A percentile compares a stretch with the other conserved stretches of the same genome.
Conservation (phyloP, 2,797 vertebrate species). For the Silurus aristotelis region DNA sequence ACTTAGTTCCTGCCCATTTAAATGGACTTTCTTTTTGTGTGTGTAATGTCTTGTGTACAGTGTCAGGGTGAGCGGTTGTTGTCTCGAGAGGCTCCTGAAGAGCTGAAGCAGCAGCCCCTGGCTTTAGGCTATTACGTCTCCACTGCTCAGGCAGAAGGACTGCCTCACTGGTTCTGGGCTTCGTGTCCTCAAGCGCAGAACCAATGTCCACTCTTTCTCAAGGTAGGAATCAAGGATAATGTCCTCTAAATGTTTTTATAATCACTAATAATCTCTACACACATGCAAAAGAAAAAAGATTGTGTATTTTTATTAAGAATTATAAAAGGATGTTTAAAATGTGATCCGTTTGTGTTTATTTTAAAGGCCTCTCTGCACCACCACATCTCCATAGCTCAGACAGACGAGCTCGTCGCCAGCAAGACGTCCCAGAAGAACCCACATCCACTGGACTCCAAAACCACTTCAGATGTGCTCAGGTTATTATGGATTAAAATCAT, state of each 20-base stretch:
- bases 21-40: constrained; percentile 21
- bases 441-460: constrained; percentile 97
- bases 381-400: constrained; percentile 93
- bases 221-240: constrained; percentile 72
- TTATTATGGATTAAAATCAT: constrained; percentile 58
- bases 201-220: constrained; percentile 96
- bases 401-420: constrained; percentile 87
- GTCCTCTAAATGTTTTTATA: background rate
- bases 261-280: background rate
- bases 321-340: background rate
- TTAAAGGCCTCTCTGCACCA: constrained; percentile 94
- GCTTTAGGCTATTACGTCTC: constrained; percentile 97
- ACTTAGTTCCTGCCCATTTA: constrained; percentile 14
- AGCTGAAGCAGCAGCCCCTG: constrained; percentile 96
- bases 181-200: constrained; percentile 95
- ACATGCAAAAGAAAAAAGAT: background rate
- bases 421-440: constrained; percentile 88
- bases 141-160: constrained; percentile 92
- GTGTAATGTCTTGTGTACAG: constrained; percentile 64
- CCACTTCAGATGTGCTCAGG: constrained; percentile 98
- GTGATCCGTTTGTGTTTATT: constrained; percentile 7
- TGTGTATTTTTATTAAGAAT: background rate
- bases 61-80: constrained; percentile 93
- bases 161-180: constrained; percentile 98
- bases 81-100: constrained; percentile 91